These are phyloP conservation scores for Periophthalmus modestus DNA, from an alignment of 2,113 vertebrate genomes.

Conservation along the genomic window DNA sequence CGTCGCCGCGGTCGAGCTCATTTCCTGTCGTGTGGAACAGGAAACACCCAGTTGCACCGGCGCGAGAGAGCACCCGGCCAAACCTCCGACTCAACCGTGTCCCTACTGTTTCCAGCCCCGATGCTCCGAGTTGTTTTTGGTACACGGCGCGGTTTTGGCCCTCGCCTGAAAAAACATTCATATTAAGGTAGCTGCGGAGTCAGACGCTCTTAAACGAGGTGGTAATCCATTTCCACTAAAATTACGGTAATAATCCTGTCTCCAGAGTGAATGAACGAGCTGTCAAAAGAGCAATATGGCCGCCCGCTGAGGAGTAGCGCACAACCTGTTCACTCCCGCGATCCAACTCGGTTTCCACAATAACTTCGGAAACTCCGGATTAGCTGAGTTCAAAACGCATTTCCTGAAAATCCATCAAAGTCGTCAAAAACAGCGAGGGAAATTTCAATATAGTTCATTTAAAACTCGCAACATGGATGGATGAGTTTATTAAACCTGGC, in stretches of 20 bases:
- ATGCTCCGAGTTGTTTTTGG: slow-evolving; percentile 17
- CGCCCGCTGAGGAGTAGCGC: not conserved
- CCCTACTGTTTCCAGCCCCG: slow-evolving; percentile 27
- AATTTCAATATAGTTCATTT: slow-evolving; percentile 57
- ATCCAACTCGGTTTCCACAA: slow-evolving; percentile 1
- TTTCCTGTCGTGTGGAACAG: slow-evolving; percentile 20
- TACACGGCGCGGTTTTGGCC: slow-evolving; percentile 5
- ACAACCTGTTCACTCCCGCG: not conserved
- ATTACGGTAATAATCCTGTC: slow-evolving; percentile 3
- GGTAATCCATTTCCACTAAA: slow-evolving; percentile 9
- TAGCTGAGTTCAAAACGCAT: slow-evolving; percentile 8
- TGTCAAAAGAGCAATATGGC: not conserved
- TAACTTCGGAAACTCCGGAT: slow-evolving; percentile 10
- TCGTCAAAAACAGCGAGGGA: slow-evolving; percentile 27
- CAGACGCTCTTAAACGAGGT: not conserved
- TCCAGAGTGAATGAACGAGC: not conserved
- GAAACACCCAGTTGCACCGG: slow-evolving; percentile 34
- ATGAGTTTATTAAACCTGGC: slow-evolving; percentile 63
- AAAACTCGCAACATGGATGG: slow-evolving; percentile 57
- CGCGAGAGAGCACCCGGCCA: slow-evolving; percentile 15
- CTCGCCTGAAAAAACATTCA: slow-evolving; percentile 9
- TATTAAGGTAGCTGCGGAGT: slow-evolving; percentile 3
- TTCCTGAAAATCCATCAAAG: slow-evolving; percentile 39
- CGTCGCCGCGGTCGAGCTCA: slow-evolving; percentile 15
- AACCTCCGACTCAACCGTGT: slow-evolving; percentile 7